Evolutionary conservation across 2,797 vertebrate species (phyloP).

Genomic region (Silurus lanzhouensis): DNA sequence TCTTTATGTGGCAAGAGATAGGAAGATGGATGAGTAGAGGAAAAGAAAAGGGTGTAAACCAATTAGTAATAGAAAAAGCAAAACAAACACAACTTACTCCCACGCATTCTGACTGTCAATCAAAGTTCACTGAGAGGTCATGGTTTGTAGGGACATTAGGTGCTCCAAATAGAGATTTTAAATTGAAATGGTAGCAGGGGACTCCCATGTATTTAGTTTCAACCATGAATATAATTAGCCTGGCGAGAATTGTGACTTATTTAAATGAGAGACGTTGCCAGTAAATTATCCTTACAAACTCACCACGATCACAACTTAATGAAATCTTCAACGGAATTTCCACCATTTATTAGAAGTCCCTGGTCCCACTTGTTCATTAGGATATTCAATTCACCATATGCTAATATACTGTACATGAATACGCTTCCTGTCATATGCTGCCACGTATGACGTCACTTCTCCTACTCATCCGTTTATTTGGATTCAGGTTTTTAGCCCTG

Average conservation of each 20-base stretch:
- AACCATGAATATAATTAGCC: background rate
- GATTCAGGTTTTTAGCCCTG: background rate
- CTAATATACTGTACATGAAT: background rate
- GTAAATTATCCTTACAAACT: background rate
- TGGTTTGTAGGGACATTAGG: background rate
- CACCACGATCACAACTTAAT: background rate
- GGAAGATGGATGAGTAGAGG: slow-evolving; percentile 58
- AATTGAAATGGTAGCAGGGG: background rate
- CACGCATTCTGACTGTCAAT: slow-evolving; percentile 18
- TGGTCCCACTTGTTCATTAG: background rate
- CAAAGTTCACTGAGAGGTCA: slow-evolving; percentile 37
- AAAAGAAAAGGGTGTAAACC: slow-evolving; percentile 58
- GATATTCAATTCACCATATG: background rate
- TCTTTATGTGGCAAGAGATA: slow-evolving; percentile 35
- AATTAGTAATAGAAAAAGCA: slow-evolving; percentile 58
- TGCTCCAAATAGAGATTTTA: slow-evolving; percentile 1
- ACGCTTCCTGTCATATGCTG: background rate
- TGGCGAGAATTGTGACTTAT: background rate
- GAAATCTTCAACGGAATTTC: background rate
- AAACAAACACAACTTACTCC: slow-evolving; percentile 43
- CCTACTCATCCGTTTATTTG: background rate
- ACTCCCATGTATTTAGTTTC: background rate
- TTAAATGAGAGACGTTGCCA: background rate
- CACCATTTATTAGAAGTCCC: background rate
- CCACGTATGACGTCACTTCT: background rate